phyloP scores from a whole-genome alignment of 2,888 invertebrate species.

The Pseudoips prasinana region DNA sequence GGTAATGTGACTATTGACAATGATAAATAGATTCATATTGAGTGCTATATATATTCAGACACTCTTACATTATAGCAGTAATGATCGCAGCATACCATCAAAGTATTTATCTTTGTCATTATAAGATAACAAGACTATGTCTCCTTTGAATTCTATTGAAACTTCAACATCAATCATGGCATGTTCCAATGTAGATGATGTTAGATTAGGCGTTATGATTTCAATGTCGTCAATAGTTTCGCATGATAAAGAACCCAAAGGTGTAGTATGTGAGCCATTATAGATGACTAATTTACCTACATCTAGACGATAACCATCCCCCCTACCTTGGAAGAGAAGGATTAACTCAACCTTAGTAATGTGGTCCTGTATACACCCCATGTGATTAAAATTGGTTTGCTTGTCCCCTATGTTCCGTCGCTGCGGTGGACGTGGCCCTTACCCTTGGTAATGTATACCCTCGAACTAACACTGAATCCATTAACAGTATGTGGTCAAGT shows the following conservation, averaged over 20 bases:
- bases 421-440: constrained; percentile 64
- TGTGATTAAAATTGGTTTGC: constrained; percentile 72
- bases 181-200: constrained; percentile 14
- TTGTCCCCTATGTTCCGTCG: constrained; percentile 76
- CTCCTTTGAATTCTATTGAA: too few relatives aligned
- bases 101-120: too few relatives aligned
- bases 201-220: constrained; percentile 19
- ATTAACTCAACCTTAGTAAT: constrained; percentile 46
- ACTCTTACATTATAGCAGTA: too few relatives aligned
- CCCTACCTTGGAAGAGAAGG: constrained; percentile 71
- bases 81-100: too few relatives aligned
- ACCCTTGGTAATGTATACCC: constrained; percentile 68
- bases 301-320: constrained; percentile 56
- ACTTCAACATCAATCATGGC: constrained; percentile 2
- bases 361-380: constrained; percentile 36
- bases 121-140: too few relatives aligned
- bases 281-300: constrained; percentile 53
- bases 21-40: not conserved
- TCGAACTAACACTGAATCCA: constrained; percentile 57
- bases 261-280: constrained; percentile 58
- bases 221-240: constrained; percentile 46
- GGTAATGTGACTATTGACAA: not conserved
- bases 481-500: constrained; percentile 98
- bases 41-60: too few relatives aligned
- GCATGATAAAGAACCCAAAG: constrained; percentile 72